Percentiles rank a stretch among this genome's conserved stretches.
These are phyloP conservation scores for Ceryle rudis DNA, from an alignment of 2,797 vertebrate genomes.

Conservation along the genomic window DNA sequence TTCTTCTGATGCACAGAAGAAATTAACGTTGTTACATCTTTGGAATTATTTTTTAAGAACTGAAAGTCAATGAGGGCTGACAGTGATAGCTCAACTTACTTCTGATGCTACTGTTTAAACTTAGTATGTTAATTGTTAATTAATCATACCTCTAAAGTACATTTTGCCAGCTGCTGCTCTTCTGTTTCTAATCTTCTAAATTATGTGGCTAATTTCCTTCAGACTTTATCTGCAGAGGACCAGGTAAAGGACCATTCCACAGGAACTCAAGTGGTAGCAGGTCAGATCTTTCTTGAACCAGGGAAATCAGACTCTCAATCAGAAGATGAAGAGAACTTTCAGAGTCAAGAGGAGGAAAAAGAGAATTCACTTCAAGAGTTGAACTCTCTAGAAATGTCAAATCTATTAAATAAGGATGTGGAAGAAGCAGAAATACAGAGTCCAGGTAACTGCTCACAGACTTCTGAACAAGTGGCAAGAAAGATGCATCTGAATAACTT, in stretches of 20 bases:
- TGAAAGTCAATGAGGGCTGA: background rate
- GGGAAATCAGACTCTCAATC: slow-evolving; percentile 63
- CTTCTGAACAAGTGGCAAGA: background rate
- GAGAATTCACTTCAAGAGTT: slow-evolving; percentile 69
- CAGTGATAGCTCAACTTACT: background rate
- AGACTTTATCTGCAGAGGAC: slow-evolving; percentile 77
- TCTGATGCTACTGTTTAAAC: background rate
- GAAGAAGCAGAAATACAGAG: slow-evolving; percentile 75
- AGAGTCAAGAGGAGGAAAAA: slow-evolving; percentile 62
- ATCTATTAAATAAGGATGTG: slow-evolving; percentile 73
- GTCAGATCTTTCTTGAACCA: slow-evolving; percentile 79
- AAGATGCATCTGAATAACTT: background rate
- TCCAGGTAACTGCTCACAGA: slow-evolving; percentile 71
- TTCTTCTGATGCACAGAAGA: background rate
- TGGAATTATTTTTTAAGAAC: background rate
- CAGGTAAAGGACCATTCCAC: slow-evolving; percentile 84
- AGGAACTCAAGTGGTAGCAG: slow-evolving; percentile 79
- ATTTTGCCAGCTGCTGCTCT: background rate
- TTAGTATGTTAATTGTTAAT: background rate
- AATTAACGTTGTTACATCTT: background rate
- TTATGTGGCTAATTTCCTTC: slow-evolving; percentile 8
- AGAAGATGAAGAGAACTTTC: slow-evolving; percentile 72
- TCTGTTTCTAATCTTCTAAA: background rate
- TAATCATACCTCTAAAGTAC: background rate
- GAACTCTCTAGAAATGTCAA: slow-evolving; percentile 72